phyloP scores from a whole-genome alignment of 2,888 invertebrate species.

The Eupithecia subfuscata region DNA sequence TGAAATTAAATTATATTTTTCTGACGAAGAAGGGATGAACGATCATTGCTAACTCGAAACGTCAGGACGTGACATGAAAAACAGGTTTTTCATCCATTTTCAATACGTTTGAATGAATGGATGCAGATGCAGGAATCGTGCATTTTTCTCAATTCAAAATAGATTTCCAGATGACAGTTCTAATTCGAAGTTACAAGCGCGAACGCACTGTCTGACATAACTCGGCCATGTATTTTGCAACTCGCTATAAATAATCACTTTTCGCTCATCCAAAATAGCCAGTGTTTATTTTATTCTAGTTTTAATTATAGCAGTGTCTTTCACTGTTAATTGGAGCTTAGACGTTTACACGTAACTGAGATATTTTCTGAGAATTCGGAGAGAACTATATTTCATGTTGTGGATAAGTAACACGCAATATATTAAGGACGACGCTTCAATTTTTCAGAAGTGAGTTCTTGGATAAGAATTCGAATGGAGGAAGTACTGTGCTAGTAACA shows the following conservation, averaged over 20 bases:
- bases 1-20: neutral
- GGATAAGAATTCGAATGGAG: constrained; percentile 37
- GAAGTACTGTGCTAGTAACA: constrained; percentile 52
- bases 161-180: constrained; percentile 48
- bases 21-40: neutral
- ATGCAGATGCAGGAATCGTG: constrained; percentile 26
- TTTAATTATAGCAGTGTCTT: constrained; percentile 79
- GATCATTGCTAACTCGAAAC: neutral
- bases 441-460: constrained; percentile 39
- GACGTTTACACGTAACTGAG: constrained; percentile 55
- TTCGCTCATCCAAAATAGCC: constrained; percentile 73
- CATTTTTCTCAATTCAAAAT: constrained; percentile 30
- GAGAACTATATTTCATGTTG: constrained; percentile 45
- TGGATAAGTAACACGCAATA: constrained; percentile 48
- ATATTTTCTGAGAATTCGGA: constrained; percentile 46
- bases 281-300: constrained; percentile 68
- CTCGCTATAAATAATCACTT: constrained; percentile 73
- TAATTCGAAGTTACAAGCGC: constrained; percentile 47
- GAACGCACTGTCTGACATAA: constrained; percentile 74
- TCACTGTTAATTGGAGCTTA: constrained; percentile 79
- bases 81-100: neutral
- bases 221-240: constrained; percentile 81
- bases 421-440: constrained; percentile 61
- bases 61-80: too few species aligned
- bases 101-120: neutral